Percentiles rank a stretch among this genome's conserved stretches.
These are phyloP conservation scores for Crenuchus spilurus DNA, from an alignment of 2,797 vertebrate species.

Conservation along the genomic window DNA sequence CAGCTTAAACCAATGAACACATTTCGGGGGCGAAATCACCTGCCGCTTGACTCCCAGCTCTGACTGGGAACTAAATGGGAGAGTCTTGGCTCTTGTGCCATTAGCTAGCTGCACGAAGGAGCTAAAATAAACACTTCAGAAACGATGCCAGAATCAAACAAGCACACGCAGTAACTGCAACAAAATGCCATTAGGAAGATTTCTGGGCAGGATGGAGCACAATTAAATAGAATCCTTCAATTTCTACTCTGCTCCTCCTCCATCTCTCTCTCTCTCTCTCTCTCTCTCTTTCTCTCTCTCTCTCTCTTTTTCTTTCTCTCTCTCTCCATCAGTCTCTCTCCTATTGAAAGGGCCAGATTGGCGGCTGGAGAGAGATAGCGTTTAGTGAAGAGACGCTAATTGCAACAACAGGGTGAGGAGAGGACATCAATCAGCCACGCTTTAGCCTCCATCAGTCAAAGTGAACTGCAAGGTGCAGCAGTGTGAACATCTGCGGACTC, in stretches of 20 bases:
- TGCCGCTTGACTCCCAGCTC: neutral
- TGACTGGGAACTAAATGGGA: neutral
- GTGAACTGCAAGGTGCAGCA: constrained; percentile 29
- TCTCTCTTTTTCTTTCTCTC: neutral
- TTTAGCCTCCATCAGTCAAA: constrained; percentile 29
- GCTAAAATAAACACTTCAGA: constrained; percentile 40
- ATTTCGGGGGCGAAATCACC: neutral
- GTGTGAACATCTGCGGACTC: constrained; percentile 53
- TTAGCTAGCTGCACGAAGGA: constrained; percentile 27
- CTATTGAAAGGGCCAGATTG: constrained; percentile 40
- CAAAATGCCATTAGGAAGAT: constrained; percentile 19
- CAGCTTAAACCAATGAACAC: constrained; percentile 11
- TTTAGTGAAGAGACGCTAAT: constrained; percentile 53
- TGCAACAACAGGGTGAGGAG: constrained; percentile 40
- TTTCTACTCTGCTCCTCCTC: constrained; percentile 18
- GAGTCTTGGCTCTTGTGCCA: neutral
- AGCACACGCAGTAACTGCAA: neutral
- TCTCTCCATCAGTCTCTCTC: constrained; percentile 23
- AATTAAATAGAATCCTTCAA: neutral
- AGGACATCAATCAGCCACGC: constrained; percentile 34
- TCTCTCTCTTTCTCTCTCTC: constrained; percentile 10
- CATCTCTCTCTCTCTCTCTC: constrained; percentile 12
- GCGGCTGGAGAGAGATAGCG: constrained; percentile 39
- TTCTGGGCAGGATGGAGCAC: constrained; percentile 27
- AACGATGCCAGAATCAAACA: constrained; percentile 22